phyloP scores from a whole-genome alignment of 2,888 invertebrate genomes.

The Asteroscopus sphinx region DNA sequence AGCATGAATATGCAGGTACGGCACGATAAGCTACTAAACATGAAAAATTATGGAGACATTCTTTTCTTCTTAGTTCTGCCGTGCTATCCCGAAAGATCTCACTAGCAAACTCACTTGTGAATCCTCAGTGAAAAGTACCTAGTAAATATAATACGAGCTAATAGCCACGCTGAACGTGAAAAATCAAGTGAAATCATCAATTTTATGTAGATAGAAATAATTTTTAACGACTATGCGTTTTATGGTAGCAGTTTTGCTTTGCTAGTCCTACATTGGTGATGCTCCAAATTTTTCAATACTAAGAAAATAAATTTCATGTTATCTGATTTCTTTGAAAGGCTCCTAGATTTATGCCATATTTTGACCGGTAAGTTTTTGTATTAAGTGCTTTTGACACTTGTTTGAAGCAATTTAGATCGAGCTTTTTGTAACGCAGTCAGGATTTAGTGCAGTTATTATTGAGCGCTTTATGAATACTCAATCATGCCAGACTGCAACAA shows the following conservation, averaged over 20 bases:
- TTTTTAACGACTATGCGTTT: constrained; percentile 49
- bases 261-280: constrained; percentile 22
- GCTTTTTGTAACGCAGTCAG: too few relatives aligned
- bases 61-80: constrained; percentile 3
- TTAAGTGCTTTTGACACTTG: too few relatives aligned
- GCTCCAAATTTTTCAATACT: constrained; percentile 3
- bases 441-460: too few relatives aligned
- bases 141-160: too few relatives aligned
- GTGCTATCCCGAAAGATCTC: too few relatives aligned
- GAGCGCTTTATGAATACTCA: too few relatives aligned
- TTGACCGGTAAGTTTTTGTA: too few relatives aligned
- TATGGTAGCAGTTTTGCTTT: constrained; percentile 11
- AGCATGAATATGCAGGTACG: constrained; percentile 5
- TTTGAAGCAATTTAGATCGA: too few relatives aligned
- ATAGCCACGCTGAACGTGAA: constrained; percentile 11
- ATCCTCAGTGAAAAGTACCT: too few relatives aligned
- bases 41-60: constrained; percentile 32
- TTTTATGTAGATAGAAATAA: constrained; percentile 34
- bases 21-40: constrained; percentile 23
- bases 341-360: constrained; percentile 1
- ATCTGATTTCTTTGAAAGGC: not conserved
- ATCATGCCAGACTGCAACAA: too few relatives aligned
- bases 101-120: too few relatives aligned
- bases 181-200: constrained; percentile 27
- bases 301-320: constrained; percentile 1